Evolutionary conservation across 2,888 invertebrate species (phyloP).

Genomic region (Platycnemis pennipes): DNA sequence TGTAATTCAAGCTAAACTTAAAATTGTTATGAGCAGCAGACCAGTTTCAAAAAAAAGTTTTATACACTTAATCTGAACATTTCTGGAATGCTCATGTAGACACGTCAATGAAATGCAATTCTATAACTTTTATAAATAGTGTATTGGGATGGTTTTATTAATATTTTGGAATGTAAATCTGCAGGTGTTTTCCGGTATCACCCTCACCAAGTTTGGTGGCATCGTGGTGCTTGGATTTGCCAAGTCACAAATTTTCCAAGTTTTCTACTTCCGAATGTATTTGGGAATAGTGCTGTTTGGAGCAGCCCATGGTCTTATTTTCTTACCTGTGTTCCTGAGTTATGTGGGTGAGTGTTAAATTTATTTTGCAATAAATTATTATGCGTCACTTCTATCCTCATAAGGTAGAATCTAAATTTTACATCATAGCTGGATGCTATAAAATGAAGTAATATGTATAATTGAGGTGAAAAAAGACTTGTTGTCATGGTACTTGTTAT

Average conservation of each 20-base stretch:
- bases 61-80: not conserved
- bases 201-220: constrained; percentile 98
- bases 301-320: constrained; percentile 97
- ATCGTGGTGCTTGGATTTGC: constrained; percentile 98
- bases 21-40: too few relatives aligned
- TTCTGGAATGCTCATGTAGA: too few relatives aligned
- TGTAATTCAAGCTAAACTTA: too few relatives aligned
- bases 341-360: constrained; percentile 90
- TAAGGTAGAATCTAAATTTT: not conserved
- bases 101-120: not conserved
- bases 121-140: not conserved
- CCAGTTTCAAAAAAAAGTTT: too few relatives aligned
- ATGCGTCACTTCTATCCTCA: not conserved
- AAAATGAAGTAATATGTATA: too few relatives aligned
- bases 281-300: constrained; percentile 98
- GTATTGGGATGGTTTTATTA: constrained; percentile 25
- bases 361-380: not conserved
- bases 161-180: constrained; percentile 71
- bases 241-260: constrained; percentile 97
- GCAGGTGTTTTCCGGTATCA: constrained; percentile 96
- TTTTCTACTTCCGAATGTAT: constrained; percentile 98
- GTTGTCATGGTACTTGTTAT: too few relatives aligned
- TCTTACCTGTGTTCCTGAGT: constrained; percentile 97
- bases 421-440: not conserved
- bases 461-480: too few relatives aligned